Percentiles rank a stretch among this genome's conserved stretches.
These are phyloP conservation scores for Lemur catta DNA, from an alignment of 2,797 vertebrate genomes.

Conservation along the genomic window DNA sequence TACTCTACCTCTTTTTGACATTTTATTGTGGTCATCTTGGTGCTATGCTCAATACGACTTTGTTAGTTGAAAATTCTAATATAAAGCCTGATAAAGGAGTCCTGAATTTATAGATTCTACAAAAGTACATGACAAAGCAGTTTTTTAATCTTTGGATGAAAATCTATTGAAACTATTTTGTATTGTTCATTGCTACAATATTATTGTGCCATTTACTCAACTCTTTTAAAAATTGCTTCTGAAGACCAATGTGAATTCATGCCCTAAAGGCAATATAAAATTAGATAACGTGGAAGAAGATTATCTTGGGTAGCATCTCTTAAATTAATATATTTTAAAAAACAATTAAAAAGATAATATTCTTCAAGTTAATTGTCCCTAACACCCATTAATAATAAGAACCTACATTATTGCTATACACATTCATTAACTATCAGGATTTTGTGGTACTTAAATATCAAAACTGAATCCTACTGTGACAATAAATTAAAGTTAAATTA, in stretches of 20 bases:
- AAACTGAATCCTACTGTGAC: conserved; percentile 15
- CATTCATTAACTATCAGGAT: not conserved
- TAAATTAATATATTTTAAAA: conserved; percentile 20
- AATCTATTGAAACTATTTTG: not conserved
- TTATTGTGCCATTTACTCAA: not conserved
- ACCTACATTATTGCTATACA: not conserved
- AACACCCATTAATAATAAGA: conserved; percentile 19
- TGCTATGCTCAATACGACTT: not conserved
- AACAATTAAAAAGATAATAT: conserved; percentile 1
- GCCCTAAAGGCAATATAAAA: not conserved
- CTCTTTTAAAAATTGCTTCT: not conserved
- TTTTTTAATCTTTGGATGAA: not conserved
- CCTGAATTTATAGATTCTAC: not conserved
- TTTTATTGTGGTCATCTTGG: not conserved
- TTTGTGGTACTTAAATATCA: conserved; percentile 25
- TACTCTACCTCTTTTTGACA: not conserved
- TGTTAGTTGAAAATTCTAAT: not conserved
- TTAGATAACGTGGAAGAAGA: not conserved
- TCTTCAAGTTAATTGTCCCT: not conserved
- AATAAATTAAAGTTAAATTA: not conserved
- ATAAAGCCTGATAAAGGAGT: not conserved
- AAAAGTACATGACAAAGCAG: not conserved
- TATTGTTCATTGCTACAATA: not conserved
- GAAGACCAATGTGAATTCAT: not conserved
- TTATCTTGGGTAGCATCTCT: not conserved